phyloP scores from a whole-genome alignment of 2,113 vertebrate genomes.

The Saguinus midas region DNA sequence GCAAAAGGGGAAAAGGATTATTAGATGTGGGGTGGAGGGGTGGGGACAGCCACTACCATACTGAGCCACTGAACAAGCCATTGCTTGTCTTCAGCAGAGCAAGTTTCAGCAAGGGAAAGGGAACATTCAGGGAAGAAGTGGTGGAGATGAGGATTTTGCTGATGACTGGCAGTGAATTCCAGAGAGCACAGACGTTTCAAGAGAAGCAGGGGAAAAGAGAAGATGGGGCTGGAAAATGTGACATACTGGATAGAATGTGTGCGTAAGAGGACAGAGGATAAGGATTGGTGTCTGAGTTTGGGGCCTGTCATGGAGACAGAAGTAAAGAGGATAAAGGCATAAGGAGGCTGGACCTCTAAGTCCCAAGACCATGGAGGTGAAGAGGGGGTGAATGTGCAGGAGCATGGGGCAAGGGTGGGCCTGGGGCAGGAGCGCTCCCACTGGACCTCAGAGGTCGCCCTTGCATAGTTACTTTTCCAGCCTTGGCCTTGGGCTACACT shows the following conservation, averaged over 20 bases:
- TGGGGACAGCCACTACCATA: not conserved
- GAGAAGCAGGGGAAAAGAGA: not conserved
- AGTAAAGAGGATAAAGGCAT: not conserved
- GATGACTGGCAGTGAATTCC: not conserved
- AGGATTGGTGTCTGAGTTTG: not conserved
- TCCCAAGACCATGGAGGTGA: accelerated
- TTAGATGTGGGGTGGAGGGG: not conserved
- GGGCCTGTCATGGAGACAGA: not conserved
- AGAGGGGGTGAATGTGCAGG: accelerated
- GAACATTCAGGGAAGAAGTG: not conserved
- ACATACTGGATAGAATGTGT: not conserved
- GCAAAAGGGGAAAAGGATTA: not conserved
- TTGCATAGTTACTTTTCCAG: accelerated
- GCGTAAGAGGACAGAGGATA: not conserved
- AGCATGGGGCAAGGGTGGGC: accelerated
- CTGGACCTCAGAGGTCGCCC: accelerated
- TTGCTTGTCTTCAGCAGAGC: not conserved
- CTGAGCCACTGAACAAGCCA: not conserved
- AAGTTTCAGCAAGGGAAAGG: not conserved
- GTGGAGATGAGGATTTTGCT: not conserved
- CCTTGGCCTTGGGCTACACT: no score
- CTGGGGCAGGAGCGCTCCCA: accelerated
- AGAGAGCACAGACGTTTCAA: not conserved
- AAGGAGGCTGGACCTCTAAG: not conserved
- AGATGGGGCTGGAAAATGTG: not conserved